Evolutionary conservation across 2,797 vertebrate genomes (phyloP).

Genomic region (Tiaroga cobitis): DNA sequence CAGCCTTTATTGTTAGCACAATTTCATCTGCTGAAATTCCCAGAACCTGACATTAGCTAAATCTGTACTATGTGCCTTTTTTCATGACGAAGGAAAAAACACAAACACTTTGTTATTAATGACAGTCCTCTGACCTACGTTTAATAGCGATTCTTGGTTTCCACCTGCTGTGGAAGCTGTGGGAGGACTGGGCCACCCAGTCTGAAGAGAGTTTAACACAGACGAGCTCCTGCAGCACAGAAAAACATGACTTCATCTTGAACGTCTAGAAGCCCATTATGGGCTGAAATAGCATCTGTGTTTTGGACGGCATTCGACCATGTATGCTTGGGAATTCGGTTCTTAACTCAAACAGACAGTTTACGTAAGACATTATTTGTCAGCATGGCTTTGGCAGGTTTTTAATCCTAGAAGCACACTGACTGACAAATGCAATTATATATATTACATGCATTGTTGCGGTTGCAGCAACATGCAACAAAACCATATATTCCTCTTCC

Average conservation of each 20-base stretch:
- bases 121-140: constrained; percentile 52
- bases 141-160: constrained; percentile 46
- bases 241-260: constrained; percentile 60
- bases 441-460: background rate
- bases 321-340: constrained; percentile 15
- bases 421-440: background rate
- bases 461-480: background rate
- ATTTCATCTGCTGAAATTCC: background rate
- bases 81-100: constrained; percentile 45
- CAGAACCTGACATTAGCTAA: constrained; percentile 17
- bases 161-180: constrained; percentile 58
- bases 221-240: constrained; percentile 49
- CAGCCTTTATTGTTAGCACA: background rate
- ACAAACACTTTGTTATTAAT: constrained; percentile 56
- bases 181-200: constrained; percentile 55
- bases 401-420: background rate
- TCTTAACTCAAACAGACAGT: constrained; percentile 49
- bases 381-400: constrained; percentile 1
- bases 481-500: background rate
- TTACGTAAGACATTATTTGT: constrained; percentile 27
- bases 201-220: constrained; percentile 51
- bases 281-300: constrained; percentile 39
- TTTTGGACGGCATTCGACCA: constrained; percentile 33
- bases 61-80: constrained; percentile 1
- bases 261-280: constrained; percentile 41